Conservation (phyloP, 2,888 invertebrate species). For the Germaria angustata region DNA sequence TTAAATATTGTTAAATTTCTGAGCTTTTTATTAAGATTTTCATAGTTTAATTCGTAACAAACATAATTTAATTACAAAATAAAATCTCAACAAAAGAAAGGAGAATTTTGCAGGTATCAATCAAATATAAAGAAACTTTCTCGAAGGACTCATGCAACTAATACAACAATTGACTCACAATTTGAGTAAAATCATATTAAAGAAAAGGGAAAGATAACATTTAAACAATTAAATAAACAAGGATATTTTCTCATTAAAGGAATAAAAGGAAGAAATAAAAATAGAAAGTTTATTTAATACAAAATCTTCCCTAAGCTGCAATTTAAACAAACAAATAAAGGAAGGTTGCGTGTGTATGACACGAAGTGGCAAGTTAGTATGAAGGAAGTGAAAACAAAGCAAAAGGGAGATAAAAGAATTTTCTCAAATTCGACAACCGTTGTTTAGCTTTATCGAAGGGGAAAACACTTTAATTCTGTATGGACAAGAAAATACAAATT, state of each 20-base stretch:
- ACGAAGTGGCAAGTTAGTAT: too few species aligned
- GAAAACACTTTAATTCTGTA: too few species aligned
- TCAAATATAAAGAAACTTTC: too few species aligned
- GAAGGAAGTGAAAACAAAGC: too few species aligned
- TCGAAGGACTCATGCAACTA: neutral
- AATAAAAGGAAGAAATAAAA: neutral
- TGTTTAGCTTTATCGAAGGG: too few species aligned
- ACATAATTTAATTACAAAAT: conserved; percentile 8
- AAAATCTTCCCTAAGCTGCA: neutral
- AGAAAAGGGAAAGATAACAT: too few species aligned
- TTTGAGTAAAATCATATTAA: neutral
- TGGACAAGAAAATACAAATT: too few species aligned
- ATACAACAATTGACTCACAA: conserved; percentile 4
- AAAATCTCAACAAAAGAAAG: conserved; percentile 8
- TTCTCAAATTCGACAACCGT: too few species aligned
- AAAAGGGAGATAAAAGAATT: too few species aligned
- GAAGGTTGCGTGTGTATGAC: too few species aligned
- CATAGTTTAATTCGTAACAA: neutral
- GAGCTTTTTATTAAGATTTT: neutral
- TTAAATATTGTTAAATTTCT: too few species aligned
- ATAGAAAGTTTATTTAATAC: neutral
- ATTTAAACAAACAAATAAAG: conserved; percentile 1
- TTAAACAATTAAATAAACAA: too few species aligned
- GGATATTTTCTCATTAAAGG: neutral
- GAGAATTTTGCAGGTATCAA: neutral